A percentile compares a stretch with the other conserved stretches of the same genome.
These are phyloP conservation scores for Bovichtus variegatus DNA, from an alignment of 2,797 vertebrate species.

Conservation along the genomic window DNA sequence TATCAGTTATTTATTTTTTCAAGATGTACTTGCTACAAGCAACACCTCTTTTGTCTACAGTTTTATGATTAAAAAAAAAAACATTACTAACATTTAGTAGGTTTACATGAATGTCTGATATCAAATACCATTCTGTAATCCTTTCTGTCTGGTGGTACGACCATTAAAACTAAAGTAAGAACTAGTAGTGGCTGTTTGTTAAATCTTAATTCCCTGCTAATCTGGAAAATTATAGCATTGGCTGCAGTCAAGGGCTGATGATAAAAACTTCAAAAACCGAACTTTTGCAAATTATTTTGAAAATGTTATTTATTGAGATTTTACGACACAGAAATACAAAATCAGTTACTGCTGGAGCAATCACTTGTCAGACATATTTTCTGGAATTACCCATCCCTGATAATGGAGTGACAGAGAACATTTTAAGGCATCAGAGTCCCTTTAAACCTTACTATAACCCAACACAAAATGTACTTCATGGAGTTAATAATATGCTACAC, in stretches of 20 bases:
- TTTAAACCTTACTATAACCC: background rate
- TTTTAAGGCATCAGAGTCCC: conserved; percentile 18
- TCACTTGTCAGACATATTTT: conserved; percentile 10
- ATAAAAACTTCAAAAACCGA: background rate
- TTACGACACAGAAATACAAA: conserved; percentile 47
- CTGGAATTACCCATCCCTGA: background rate
- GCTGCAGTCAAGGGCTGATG: background rate
- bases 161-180: background rate
- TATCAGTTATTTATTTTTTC: background rate
- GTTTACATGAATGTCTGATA: background rate
- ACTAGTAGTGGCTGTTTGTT: background rate
- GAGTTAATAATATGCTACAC: conserved; percentile 22
- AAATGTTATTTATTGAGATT: conserved; percentile 52
- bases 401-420: conserved; percentile 28
- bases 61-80: no score
- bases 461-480: conserved; percentile 5
- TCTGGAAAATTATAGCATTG: background rate
- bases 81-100: background rate
- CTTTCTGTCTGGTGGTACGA: background rate
- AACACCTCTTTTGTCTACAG: background rate
- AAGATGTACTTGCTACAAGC: background rate
- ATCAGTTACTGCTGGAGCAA: conserved; percentile 3
- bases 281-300: background rate
- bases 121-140: background rate
- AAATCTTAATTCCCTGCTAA: background rate